Evolutionary conservation across 1,140 invertebrate genomes (phyloP).

Genomic region (Trachymyrmex cornetzi): DNA sequence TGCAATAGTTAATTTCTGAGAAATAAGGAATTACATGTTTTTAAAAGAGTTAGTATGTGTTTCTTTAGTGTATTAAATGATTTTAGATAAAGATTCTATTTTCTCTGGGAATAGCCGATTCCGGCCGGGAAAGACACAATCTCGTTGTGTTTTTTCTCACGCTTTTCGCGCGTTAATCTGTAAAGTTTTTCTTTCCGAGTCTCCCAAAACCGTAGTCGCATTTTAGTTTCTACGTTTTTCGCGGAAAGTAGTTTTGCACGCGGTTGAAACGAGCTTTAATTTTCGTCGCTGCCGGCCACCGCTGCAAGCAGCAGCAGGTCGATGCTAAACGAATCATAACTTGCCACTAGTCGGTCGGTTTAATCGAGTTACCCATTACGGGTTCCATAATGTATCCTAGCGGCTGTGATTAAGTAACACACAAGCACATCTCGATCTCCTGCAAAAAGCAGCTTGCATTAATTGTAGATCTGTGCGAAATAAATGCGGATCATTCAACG

Average conservation of each 20-base stretch:
- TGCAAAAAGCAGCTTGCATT: conserved; percentile 33
- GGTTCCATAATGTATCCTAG: conserved; percentile 57
- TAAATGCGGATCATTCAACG: not conserved
- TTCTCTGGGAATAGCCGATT: not conserved
- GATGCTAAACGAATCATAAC: conserved; percentile 73
- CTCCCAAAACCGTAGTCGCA: not conserved
- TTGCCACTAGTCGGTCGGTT: conserved; percentile 66
- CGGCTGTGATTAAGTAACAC: conserved; percentile 52
- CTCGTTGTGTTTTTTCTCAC: not conserved
- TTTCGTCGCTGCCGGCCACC: conserved; percentile 18
- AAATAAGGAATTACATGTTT: conserved; percentile 3
- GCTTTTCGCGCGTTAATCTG: conserved; percentile 27
- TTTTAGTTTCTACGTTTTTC: conserved; percentile 26
- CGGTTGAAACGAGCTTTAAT: conserved; percentile 33
- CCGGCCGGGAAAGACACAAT: not conserved
- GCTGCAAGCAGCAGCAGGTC: conserved; percentile 41
- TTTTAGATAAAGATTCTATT: not conserved
- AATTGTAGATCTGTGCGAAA: conserved; percentile 15
- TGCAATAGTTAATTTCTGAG: no score
- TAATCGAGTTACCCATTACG: conserved; percentile 56
- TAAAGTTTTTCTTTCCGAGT: not conserved
- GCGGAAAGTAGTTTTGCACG: conserved; percentile 10
- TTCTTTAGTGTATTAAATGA: not conserved
- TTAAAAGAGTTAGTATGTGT: not conserved
- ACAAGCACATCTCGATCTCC: conserved; percentile 28